These are phyloP conservation scores for Zosterops japonicus DNA, from an alignment of 2,113 vertebrate species.

Conservation along the genomic window DNA sequence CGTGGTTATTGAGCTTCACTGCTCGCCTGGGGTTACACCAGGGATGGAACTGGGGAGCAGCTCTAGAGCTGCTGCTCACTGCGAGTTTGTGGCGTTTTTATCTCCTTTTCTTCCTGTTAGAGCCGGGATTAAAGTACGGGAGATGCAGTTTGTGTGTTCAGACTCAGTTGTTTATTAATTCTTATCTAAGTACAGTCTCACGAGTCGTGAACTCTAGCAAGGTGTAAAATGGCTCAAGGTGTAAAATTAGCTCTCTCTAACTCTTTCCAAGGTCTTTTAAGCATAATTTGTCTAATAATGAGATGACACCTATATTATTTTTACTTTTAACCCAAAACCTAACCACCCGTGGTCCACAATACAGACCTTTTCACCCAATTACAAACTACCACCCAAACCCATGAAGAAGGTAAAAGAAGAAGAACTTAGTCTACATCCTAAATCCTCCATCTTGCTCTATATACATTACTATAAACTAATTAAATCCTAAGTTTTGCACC, in stretches of 20 bases:
- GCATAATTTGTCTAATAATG: neutral
- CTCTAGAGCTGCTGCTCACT: neutral
- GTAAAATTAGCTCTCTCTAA: neutral
- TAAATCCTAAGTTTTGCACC: neutral
- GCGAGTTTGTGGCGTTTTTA: neutral
- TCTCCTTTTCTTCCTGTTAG: neutral
- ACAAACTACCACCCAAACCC: neutral
- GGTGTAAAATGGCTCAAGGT: neutral
- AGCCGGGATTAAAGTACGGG: neutral
- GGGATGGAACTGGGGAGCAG: neutral
- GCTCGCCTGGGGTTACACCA: neutral
- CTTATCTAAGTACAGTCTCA: neutral
- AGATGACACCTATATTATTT: neutral
- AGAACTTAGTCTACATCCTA: neutral
- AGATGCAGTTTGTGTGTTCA: neutral
- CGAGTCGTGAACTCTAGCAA: neutral
- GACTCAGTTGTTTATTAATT: neutral
- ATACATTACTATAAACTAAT: neutral
- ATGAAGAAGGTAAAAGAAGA: neutral
- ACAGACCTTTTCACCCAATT: neutral
- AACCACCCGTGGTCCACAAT: neutral
- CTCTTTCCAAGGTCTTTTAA: neutral
- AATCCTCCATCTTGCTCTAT: neutral
- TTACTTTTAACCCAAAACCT: neutral
- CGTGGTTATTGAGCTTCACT: neutral